Base-by-base conservation (phyloP, 2,113 vertebrate genomes). In the Sphaerodactylus townsendi region DNA sequence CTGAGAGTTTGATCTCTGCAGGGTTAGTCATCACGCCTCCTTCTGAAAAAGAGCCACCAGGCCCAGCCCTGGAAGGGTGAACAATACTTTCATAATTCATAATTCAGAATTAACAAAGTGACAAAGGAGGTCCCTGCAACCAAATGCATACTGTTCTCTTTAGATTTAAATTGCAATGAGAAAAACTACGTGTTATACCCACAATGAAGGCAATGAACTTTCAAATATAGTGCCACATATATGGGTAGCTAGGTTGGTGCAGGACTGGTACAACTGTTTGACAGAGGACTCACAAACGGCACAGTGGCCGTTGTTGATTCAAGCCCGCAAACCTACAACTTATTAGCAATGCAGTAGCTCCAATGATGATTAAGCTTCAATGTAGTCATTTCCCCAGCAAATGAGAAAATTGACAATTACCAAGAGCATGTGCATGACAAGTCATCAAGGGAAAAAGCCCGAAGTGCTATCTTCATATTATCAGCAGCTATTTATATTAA, bases 21-120 rank as follows among this genome's bases (percentile, higher is more conserved):
- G 48, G 48, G 10, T 50, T 50, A 50, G 13, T 50, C 9, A 14
- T 14, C 48, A 50, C 48, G 2, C 10, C 48, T 50, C 48, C 48
- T 50, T 50, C 48, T 14, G 13, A 50, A 50, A 11, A 50, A 11
- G 48, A 50, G 9, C 9, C 13, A 14, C 13, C 48, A 50, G 48
- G 48, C 48, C 48, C 48, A 50, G 9, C 48, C 48, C 48, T 14
- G 48, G 48, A 6, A 50, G 48, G 7, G 48, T 50, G 48, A 50
- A 50, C 48, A 50, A 11, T 21, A 75, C 19, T 86, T 90, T 37
- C 56, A 82, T 90, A 85, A 87, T 90, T 37, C 56, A 82, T 90
- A 85, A 87, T 86, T 85, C 64, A 83, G 9, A 50, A 50, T 10
- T 87, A 91, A 84, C 91, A 87, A 83, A 89, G 39, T 35, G n/a